Base-by-base conservation (phyloP, 2,888 invertebrate genomes). In the Lordiphosa fenestrarum region DNA sequence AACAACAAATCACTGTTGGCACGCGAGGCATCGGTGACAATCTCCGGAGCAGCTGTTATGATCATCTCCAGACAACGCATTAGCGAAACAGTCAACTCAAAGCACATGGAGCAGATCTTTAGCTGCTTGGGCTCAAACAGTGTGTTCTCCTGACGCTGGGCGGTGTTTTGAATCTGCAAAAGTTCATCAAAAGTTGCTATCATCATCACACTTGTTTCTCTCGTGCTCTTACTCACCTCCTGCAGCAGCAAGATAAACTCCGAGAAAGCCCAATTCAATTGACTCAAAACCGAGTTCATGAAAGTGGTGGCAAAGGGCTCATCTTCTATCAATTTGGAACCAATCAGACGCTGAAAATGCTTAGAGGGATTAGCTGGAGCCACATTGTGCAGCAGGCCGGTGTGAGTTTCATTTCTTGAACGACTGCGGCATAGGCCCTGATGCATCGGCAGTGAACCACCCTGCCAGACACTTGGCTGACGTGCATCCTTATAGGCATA, bases 231-330 rank as follows among this genome's bases (percentile, higher is more conserved):
- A 33, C 44, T 50, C 12, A 93, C 93, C 91, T 96, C 95, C 87
- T 96, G 96, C 84, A 96, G 91, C 91, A 95, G 93, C 21, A 95
- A 93, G 67, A 96, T 94, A 84, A 96, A 96, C 85, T 96, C 96
- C 0, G 96, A 96, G 86, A 96, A 96, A 0, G 95, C 94, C 96
- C 96, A 96, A 89, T 96, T 96, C 4, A 96, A 90, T 77, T 96
- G 95, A 84, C 94, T 95, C 5, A 96, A 90, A 21, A 96, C 90
- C 0, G 95, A 95, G 88, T 95, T 95, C 9, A 96, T 90, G 84
- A 94, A 95, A 0, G 92, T 90, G 0, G 93, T 93, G 0, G 95
- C 93, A 15, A 92, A 90, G 33, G 92, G 92, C 6, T 93, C 92
- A 78, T 95, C 93, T 2, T 90, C 89, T 0, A 90, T 68, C 33